These are phyloP conservation scores for Leptoclinus maculatus DNA, from an alignment of 2,797 vertebrate species.

Conservation along the genomic window DNA sequence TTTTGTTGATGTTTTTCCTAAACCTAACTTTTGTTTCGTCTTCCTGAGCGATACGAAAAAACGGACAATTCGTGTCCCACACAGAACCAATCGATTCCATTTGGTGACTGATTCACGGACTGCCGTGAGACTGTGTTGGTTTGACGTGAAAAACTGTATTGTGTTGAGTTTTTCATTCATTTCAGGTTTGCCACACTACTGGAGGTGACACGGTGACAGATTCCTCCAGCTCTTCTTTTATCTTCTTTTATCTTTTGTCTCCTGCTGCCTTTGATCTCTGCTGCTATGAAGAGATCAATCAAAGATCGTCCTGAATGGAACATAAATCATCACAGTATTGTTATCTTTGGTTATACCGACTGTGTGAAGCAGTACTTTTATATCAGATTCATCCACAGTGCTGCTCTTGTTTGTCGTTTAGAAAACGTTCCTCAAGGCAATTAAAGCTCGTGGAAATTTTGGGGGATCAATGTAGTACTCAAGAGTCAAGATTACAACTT, in stretches of 20 bases:
- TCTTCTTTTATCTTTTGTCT: slow-evolving; percentile 68
- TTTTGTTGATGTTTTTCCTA: too few relatives aligned
- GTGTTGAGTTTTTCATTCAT: slow-evolving; percentile 8
- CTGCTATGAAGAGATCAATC: slow-evolving; percentile 47
- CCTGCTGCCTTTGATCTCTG: slow-evolving; percentile 64
- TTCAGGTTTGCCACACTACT: slow-evolving; percentile 21
- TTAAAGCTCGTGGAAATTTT: neutral
- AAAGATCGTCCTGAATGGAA: slow-evolving; percentile 24
- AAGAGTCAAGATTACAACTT: neutral
- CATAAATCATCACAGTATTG: neutral
- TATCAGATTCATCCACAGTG: slow-evolving; percentile 1
- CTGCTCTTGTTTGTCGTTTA: neutral
- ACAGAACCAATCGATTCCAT: too few relatives aligned
- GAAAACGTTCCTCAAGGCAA: slow-evolving; percentile 6
- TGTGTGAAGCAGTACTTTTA: slow-evolving; percentile 1
- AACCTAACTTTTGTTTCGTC: too few relatives aligned
- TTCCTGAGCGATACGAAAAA: too few relatives aligned
- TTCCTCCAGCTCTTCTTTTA: slow-evolving; percentile 55
- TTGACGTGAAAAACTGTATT: neutral
- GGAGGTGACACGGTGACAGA: slow-evolving; percentile 49
- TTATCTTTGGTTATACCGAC: neutral
- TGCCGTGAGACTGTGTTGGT: neutral
- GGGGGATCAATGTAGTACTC: neutral
- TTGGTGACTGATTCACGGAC: too few relatives aligned
- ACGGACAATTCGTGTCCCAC: too few relatives aligned